These are phyloP conservation scores for Mesoclemmys tuberculata DNA, from an alignment of 2,113 vertebrate species.

Conservation along the genomic window DNA sequence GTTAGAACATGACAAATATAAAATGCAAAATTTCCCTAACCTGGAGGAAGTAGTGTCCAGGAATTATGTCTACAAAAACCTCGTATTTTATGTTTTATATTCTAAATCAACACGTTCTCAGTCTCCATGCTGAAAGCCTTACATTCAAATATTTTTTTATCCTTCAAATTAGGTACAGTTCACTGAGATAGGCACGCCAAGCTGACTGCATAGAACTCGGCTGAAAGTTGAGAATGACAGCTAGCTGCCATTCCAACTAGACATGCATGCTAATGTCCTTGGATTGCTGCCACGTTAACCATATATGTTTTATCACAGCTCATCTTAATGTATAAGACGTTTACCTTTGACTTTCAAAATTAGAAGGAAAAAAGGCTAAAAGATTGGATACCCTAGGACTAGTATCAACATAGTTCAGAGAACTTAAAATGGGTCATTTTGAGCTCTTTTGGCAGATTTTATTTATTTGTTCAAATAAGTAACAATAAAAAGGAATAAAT, in stretches of 20 bases:
- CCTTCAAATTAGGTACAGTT: neutral
- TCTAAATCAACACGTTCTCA: neutral
- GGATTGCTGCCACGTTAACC: constrained; percentile 56
- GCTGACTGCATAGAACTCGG: neutral
- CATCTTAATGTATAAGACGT: constrained; percentile 60
- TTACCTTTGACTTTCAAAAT: constrained; percentile 63
- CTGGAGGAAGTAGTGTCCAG: neutral
- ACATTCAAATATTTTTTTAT: neutral
- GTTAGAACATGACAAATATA: neutral
- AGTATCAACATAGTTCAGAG: constrained; percentile 12
- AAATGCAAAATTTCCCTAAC: accelerated
- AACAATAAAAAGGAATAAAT: neutral
- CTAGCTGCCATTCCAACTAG: constrained; percentile 35
- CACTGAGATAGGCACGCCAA: accelerated
- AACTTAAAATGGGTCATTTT: constrained; percentile 17
- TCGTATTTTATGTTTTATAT: neutral
- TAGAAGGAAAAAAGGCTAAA: neutral
- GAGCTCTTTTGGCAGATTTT: constrained; percentile 46
- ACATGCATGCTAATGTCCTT: constrained; percentile 47
- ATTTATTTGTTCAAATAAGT: neutral
- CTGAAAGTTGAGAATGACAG: constrained; percentile 17
- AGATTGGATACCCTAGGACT: neutral
- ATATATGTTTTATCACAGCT: constrained; percentile 58
- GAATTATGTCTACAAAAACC: neutral
- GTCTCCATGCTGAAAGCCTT: neutral